Conservation (phyloP, 2,888 invertebrate genomes). For the Perizoma affinitatum region DNA sequence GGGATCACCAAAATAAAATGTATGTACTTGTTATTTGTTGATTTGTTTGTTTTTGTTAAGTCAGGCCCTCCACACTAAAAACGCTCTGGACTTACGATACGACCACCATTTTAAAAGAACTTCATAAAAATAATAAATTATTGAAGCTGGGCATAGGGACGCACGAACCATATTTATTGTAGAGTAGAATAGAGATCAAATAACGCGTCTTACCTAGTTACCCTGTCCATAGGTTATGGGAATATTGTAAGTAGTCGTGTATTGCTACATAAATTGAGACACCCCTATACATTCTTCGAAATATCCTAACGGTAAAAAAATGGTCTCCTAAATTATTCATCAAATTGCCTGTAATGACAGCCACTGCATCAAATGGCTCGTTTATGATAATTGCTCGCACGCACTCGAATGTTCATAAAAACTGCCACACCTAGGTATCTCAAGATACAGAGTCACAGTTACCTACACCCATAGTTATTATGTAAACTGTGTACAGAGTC, state of each 20-base stretch:
- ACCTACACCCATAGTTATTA: conserved; percentile 4
- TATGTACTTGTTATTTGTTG: no score
- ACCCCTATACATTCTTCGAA: conserved; percentile 3
- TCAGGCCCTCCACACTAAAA: no score
- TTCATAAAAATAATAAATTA: no score
- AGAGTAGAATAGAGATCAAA: no score
- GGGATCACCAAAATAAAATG: no score
- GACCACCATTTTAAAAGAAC: no score
- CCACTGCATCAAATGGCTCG: conserved; percentile 28
- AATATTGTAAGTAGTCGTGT: background rate
- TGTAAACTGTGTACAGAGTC: background rate
- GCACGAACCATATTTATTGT: no score
- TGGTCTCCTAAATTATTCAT: conserved; percentile 47
- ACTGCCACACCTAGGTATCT: conserved; percentile 26
- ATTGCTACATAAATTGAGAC: background rate
- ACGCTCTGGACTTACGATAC: no score
- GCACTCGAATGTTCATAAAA: conserved; percentile 27
- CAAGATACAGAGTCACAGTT: conserved; percentile 18
- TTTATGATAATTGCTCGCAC: conserved; percentile 45
- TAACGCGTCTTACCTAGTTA: no score
- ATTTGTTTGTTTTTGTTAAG: no score
- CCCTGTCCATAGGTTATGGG: no score
- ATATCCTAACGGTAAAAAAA: conserved; percentile 7
- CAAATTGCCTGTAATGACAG: conserved; percentile 46
- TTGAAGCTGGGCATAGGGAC: no score